Evolutionary conservation across 2,113 vertebrate species (phyloP).

Genomic region (Cavia porcellus): DNA sequence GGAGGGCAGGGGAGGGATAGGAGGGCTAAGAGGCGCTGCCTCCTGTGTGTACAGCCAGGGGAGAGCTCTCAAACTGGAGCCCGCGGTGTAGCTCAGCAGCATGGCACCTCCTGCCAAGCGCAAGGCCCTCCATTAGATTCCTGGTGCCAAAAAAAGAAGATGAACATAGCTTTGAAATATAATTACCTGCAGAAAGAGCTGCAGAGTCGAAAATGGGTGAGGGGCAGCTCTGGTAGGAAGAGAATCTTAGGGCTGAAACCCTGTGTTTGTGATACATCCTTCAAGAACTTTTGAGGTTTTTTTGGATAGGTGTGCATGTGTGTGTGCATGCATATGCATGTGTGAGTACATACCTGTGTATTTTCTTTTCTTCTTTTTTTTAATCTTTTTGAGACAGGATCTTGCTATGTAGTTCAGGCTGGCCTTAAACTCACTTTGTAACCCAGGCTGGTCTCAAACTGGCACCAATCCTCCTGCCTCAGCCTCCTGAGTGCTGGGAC

Average conservation of each 20-base stretch:
- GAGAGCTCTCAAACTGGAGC: background rate
- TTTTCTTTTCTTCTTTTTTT: too few species aligned
- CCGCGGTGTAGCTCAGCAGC: too few species aligned
- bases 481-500: too few species aligned
- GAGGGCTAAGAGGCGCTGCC: background rate
- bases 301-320: background rate
- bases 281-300: background rate
- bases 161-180: background rate
- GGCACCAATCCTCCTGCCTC: too few species aligned
- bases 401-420: too few species aligned
- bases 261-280: background rate
- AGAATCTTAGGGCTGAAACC: background rate
- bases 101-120: too few species aligned
- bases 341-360: background rate
- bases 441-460: too few species aligned
- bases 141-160: too few species aligned
- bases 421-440: too few species aligned
- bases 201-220: background rate
- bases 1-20: background rate
- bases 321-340: background rate
- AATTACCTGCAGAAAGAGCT: background rate
- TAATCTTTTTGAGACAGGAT: too few species aligned
- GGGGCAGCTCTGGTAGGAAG: fast-evolving
- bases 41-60: background rate
- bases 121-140: too few species aligned